Base-by-base conservation (phyloP, 2,888 invertebrate species). In the Drosophila mayaguana region DNA sequence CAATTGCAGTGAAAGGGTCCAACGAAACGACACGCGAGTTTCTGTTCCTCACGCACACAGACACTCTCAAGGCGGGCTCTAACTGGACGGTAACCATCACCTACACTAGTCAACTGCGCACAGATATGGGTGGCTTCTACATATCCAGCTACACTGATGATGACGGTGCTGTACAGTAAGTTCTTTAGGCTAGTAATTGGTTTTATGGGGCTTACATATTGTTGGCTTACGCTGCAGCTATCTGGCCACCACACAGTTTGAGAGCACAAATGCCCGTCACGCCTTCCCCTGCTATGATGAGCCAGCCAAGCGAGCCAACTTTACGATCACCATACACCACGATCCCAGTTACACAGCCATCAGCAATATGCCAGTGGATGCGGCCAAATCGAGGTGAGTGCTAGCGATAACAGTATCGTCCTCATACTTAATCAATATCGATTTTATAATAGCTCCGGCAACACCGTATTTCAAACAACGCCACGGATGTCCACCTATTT, bases 211-310 rank as follows among this genome's bases (percentile, higher is more conserved):
- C 11, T 32, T 14, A 4, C 20, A 14, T 12, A 20, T 34, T 32
- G 4, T 18, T 22, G 16, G 7, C 1, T 38, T n/a, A 3, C 38
- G 18, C 28, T 28, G 0, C 51, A 92, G 92, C 42, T 89, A 83
- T 51, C 90, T 96, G 12, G 94, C 95, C 4, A 94, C 95, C 0
- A 96, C 96, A 0, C 96, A 96, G 70, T 95, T 96, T 50, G 95
- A 96, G 90, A 94, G 96, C 0, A 95, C 95, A 0, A 94, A 94
- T 67, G 95, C 96, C 0, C 94, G 96, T 1, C 93, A 94, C 45
- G 96, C 95, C 0, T 96, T 96, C 89, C 96, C 96, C 0, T 96
- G 96, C 85, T 96, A 95, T 84, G 96, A 96, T 83, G 95, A 92
- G 59, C 92, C 92, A 0, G 81, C 95, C 2, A 94, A 96, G 92